Conservation (phyloP, 2,888 invertebrate genomes). For the Linnaemya vulpina region DNA sequence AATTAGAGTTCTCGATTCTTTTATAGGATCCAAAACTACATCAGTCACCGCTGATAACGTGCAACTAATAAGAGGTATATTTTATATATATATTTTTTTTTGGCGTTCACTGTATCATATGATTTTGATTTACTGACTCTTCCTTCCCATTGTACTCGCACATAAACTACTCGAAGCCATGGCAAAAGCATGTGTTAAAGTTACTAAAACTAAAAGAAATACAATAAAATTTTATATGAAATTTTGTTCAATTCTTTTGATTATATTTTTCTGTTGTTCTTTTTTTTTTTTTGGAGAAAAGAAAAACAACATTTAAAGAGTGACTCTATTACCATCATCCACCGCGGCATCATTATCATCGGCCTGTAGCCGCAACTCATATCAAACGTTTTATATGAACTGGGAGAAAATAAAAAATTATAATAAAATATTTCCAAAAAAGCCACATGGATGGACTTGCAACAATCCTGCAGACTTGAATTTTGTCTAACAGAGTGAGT, state of each 20-base stretch:
- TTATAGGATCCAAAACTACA: too few relatives aligned
- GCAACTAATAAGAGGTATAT: too few relatives aligned
- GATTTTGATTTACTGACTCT: conserved; percentile 52
- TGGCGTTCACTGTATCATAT: conserved; percentile 11
- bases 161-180: neutral
- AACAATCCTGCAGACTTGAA: conserved; percentile 46
- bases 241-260: conserved; percentile 1
- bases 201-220: conserved; percentile 57
- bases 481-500: conserved; percentile 34
- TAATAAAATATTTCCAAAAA: conserved; percentile 42
- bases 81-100: too few relatives aligned
- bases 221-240: conserved; percentile 27
- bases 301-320: conserved; percentile 48
- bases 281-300: conserved; percentile 25
- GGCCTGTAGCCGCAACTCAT: conserved; percentile 10
- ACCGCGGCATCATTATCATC: conserved; percentile 45
- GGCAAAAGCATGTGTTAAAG: conserved; percentile 58
- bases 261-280: conserved; percentile 15
- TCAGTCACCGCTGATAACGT: too few relatives aligned
- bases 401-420: neutral
- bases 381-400: conserved; percentile 4
- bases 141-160: neutral
- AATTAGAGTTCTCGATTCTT: too few relatives aligned
- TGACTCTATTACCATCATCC: conserved; percentile 53
- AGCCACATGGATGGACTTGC: conserved; percentile 25